phyloP scores from a whole-genome alignment of 2,888 invertebrate species.

The Phaedon cochleariae region DNA sequence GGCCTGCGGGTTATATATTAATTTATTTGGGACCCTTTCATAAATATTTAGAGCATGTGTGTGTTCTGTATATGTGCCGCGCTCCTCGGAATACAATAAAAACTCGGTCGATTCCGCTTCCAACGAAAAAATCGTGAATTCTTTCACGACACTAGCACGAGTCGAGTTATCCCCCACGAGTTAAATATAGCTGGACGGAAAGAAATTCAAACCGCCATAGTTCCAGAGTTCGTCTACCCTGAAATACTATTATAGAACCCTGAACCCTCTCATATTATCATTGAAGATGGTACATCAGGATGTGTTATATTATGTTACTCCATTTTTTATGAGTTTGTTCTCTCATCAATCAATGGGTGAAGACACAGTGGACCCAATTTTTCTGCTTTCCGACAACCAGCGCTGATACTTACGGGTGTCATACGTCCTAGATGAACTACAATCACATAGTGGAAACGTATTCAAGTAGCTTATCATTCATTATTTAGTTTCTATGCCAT shows the following conservation, averaged over 20 bases:
- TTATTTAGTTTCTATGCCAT: no score
- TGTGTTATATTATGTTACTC: no score
- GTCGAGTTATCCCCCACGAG: background rate
- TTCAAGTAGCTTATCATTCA: no score
- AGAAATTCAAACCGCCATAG: background rate
- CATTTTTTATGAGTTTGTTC: no score
- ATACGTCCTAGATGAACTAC: no score
- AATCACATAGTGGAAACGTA: no score
- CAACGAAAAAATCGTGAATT: slow-evolving; percentile 1
- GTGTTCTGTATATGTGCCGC: background rate
- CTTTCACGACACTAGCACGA: background rate
- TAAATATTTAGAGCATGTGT: slow-evolving; percentile 17
- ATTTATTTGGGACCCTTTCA: slow-evolving; percentile 19
- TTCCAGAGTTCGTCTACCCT: background rate
- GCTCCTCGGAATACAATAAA: slow-evolving; percentile 9
- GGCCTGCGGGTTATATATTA: slow-evolving; percentile 15
- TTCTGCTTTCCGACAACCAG: no score
- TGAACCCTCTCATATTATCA: no score
- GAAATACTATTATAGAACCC: background rate
- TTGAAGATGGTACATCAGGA: no score
- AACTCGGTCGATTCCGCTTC: background rate
- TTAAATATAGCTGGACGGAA: background rate
- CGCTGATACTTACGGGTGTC: no score
- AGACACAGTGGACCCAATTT: no score
- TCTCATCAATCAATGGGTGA: no score